Percentiles rank a stretch among this genome's conserved stretches.
Evolutionary conservation across 2,888 invertebrate genomes (phyloP).

Genomic region (Drosophila yooni): DNA sequence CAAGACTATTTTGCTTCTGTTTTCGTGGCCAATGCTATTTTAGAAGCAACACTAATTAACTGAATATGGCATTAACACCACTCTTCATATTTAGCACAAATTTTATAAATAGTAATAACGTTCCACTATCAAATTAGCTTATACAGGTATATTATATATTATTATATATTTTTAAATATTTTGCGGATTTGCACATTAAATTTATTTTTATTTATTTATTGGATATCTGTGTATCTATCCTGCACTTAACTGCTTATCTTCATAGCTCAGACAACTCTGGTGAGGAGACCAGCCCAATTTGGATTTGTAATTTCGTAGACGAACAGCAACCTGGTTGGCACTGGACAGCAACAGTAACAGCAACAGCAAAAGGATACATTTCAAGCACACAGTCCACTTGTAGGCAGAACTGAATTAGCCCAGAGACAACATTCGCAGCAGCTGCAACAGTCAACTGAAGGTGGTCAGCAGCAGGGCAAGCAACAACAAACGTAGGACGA

Average conservation of each 20-base stretch:
- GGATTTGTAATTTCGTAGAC: not conserved
- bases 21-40: not conserved
- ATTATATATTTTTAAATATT: not conserved
- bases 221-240: not conserved
- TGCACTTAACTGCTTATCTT: not conserved
- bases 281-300: not conserved
- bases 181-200: not conserved
- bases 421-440: not conserved
- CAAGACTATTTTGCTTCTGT: not conserved
- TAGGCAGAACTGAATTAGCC: not conserved
- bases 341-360: not conserved
- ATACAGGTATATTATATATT: not conserved
- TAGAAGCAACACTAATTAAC: not conserved
- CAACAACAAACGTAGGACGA: not conserved
- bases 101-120: not conserved
- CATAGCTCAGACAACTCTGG: not conserved
- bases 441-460: not conserved
- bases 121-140: not conserved
- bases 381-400: not conserved
- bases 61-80: not conserved
- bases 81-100: not conserved
- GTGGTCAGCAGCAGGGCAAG: not conserved
- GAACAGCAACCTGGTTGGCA: not conserved
- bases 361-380: not conserved
- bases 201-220: too few species aligned